phyloP scores from a whole-genome alignment of 2,113 vertebrate species.

The Paramisgurnus dabryanus region DNA sequence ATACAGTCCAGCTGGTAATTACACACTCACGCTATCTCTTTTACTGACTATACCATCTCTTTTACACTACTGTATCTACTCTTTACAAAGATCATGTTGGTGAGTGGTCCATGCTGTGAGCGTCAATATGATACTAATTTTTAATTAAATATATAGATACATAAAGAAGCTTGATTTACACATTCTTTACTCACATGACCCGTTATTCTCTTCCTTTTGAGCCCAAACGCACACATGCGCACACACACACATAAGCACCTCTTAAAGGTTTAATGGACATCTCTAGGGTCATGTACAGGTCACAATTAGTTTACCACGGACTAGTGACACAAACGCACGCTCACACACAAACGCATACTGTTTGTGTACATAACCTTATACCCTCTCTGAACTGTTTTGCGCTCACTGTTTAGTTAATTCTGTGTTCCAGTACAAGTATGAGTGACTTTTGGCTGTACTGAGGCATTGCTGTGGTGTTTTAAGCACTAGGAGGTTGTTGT shows the following conservation, averaged over 20 bases:
- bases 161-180: conserved; percentile 37
- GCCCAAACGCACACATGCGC: conserved; percentile 13
- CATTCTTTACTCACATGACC: conserved; percentile 28
- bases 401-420: conserved; percentile 66
- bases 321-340: conserved; percentile 10
- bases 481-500: conserved; percentile 45
- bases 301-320: conserved; percentile 76
- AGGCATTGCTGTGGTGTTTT: conserved; percentile 36
- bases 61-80: no score
- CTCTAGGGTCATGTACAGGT: conserved; percentile 73
- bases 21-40: not conserved
- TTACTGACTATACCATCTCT: not conserved
- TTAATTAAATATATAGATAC: conserved; percentile 38
- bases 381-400: conserved; percentile 59
- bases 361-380: conserved; percentile 31
- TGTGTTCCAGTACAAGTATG: conserved; percentile 58
- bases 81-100: not conserved
- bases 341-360: conserved; percentile 20
- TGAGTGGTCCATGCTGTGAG: not conserved
- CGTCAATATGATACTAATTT: not conserved
- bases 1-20: conserved; percentile 6
- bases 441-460: conserved; percentile 45
- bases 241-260: conserved; percentile 51
- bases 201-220: not conserved
- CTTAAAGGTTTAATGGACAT: conserved; percentile 78